Percentiles rank a stretch among this genome's conserved stretches.
phyloP scores from a whole-genome alignment of 2,888 invertebrate genomes.

The Pollenia angustigena region DNA sequence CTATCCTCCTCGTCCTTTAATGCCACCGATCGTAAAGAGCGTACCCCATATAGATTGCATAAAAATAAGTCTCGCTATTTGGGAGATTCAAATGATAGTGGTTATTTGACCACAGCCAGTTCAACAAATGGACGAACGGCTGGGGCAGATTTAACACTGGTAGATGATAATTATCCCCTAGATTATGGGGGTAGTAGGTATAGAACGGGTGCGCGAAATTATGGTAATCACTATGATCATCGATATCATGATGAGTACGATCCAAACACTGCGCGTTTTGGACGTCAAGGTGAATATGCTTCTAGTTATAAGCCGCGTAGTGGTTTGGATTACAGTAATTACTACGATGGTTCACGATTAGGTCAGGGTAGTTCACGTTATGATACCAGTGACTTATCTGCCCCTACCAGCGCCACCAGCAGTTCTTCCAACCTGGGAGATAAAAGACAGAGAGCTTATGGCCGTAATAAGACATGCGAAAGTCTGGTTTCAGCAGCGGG shows the following conservation, averaged over 20 bases:
- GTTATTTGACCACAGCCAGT: constrained; percentile 79
- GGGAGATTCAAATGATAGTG: constrained; percentile 81
- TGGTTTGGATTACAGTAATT: constrained; percentile 75
- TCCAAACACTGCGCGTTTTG: constrained; percentile 75
- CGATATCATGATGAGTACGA: constrained; percentile 81
- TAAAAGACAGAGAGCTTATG: constrained; percentile 78
- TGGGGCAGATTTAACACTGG: constrained; percentile 74
- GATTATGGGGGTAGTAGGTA: constrained; percentile 78
- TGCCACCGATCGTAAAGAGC: constrained; percentile 85
- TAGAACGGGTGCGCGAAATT: constrained; percentile 75
- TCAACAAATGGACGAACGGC: constrained; percentile 75
- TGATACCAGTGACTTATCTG: constrained; percentile 77
- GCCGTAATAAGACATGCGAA: constrained; percentile 78
- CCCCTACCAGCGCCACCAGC: constrained; percentile 49
- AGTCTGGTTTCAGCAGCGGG: constrained; percentile 74
- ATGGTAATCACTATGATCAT: constrained; percentile 73
- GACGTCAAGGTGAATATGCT: constrained; percentile 75
- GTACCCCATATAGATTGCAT: constrained; percentile 82
- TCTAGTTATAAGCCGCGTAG: constrained; percentile 77
- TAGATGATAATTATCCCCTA: constrained; percentile 81
- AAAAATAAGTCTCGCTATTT: constrained; percentile 81
- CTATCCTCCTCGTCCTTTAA: constrained; percentile 85
- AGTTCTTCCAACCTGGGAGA: constrained; percentile 46
- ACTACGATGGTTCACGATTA: constrained; percentile 78
- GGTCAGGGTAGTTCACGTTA: constrained; percentile 78